Percentiles rank a stretch among this genome's conserved stretches.
Evolutionary conservation across 2,888 invertebrate genomes (phyloP).

Genomic region (Caprella mutica): DNA sequence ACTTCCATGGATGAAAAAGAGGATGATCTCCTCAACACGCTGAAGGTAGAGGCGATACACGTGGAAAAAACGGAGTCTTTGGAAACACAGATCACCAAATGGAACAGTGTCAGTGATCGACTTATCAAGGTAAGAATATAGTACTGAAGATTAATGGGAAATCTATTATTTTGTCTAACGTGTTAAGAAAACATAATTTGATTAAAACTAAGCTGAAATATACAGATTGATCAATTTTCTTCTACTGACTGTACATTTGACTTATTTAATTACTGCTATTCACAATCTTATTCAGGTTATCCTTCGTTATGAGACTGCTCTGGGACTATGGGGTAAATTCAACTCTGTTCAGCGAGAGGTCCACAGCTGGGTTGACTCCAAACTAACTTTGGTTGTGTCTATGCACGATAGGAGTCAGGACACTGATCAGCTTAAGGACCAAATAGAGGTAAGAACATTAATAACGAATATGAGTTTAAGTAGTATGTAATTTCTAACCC

Average conservation of each 20-base stretch:
- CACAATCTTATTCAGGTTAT: conserved; percentile 25
- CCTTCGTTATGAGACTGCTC: conserved; percentile 31
- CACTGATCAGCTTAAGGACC: conserved; percentile 11
- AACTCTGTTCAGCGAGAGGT: conserved; percentile 29
- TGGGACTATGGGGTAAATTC: conserved; percentile 28
- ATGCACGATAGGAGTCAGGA: conserved; percentile 21
- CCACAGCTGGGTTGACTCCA: conserved; percentile 30
- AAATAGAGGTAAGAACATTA: conserved; percentile 27
- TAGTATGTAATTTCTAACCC: too few relatives aligned
- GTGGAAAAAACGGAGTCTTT: conserved; percentile 26
- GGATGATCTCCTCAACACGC: conserved; percentile 18
- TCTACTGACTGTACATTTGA: not conserved
- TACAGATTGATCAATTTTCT: too few relatives aligned
- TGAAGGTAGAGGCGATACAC: conserved; percentile 23
- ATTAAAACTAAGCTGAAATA: too few relatives aligned
- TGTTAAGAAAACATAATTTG: too few relatives aligned
- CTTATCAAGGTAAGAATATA: conserved; percentile 29
- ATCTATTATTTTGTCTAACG: too few relatives aligned
- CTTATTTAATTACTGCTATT: too few relatives aligned
- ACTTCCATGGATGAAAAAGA: conserved; percentile 26
- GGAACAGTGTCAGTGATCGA: conserved; percentile 29
- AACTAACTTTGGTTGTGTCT: conserved; percentile 26
- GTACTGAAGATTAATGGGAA: too few relatives aligned
- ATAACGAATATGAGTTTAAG: too few relatives aligned
- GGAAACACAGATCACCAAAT: conserved; percentile 26